Percentiles rank a stretch among this genome's conserved stretches.
Evolutionary conservation across 1,140 invertebrate genomes (phyloP).

Genomic region (Atopsyche davidsoni): DNA sequence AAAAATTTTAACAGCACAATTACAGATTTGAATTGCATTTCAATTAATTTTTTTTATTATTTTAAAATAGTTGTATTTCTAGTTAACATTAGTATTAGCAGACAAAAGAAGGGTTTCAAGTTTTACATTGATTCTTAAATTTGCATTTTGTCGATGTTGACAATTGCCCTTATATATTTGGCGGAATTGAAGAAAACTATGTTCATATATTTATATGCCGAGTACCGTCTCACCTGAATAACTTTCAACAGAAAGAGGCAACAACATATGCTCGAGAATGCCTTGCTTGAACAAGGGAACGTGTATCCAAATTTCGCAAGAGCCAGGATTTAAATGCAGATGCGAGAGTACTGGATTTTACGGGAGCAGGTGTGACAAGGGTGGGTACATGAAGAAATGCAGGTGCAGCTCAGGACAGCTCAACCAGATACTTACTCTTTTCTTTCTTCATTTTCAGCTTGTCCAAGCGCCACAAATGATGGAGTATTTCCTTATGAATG

Average conservation of each 20-base stretch:
- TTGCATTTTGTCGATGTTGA: not conserved
- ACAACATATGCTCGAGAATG: constrained; percentile 54
- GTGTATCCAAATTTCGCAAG: constrained; percentile 61
- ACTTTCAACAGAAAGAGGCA: constrained; percentile 47
- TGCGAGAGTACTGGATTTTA: constrained; percentile 69
- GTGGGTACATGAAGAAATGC: constrained; percentile 40
- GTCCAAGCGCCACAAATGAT: constrained; percentile 46
- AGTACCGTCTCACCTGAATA: constrained; percentile 5
- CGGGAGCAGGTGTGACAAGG: constrained; percentile 59
- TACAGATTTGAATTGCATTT: not conserved
- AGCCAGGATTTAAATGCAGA: constrained; percentile 61
- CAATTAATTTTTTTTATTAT: constrained; percentile 4
- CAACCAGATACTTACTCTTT: not conserved
- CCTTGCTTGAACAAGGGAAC: constrained; percentile 60
- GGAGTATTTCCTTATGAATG: constrained; percentile 61
- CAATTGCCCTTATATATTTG: not conserved
- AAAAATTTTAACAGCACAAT: not conserved
- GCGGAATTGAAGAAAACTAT: not conserved
- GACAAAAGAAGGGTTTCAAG: not conserved
- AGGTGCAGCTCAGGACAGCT: no score
- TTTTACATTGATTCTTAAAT: not conserved
- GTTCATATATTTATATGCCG: not conserved
- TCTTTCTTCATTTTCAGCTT: constrained; percentile 48
- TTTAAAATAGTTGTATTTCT: constrained; percentile 8
- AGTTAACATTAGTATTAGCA: not conserved